These are phyloP conservation scores for human (Homo sapiens) DNA, from an alignment of 2,113 vertebrate genomes.

Conservation along the genomic window GRCh38 chr16:64857501-64858000, in stretches of 20 bases:
- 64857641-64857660: background rate
- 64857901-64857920: background rate
- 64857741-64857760: fast-evolving
- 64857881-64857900: background rate
- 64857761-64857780: background rate
- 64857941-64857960: background rate
- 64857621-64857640: background rate
- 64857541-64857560: background rate
- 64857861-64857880: background rate
- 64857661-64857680: background rate
- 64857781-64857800: background rate
- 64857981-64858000: background rate
- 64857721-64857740: fast-evolving
- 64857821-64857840: no score
- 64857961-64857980: background rate
- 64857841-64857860: background rate
- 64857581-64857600: background rate
- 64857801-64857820: background rate
- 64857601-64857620: background rate
- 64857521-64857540: background rate
- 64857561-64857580: background rate
- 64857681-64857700: background rate
- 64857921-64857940: background rate
- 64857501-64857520: background rate
- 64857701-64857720: background rate